These are phyloP conservation scores for Eumaeus atala DNA, from an alignment of 1,140 invertebrate genomes.

Conservation along the genomic window DNA sequence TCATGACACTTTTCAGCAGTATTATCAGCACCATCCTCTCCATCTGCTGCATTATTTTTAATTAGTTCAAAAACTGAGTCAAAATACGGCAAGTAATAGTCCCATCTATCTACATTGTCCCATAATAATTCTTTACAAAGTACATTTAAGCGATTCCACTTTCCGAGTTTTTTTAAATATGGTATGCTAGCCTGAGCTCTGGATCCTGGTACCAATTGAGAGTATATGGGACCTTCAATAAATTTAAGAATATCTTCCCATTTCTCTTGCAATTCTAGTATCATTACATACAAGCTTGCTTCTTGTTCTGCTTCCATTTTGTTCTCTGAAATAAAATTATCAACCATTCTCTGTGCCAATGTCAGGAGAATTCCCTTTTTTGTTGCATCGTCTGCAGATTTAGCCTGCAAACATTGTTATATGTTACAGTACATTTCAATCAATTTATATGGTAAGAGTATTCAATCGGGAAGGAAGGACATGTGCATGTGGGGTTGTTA, in stretches of 20 bases:
- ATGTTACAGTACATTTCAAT: conserved; percentile 4
- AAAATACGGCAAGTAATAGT: conserved; percentile 83
- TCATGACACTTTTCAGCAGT: conserved; percentile 79
- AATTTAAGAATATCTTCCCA: conserved; percentile 87
- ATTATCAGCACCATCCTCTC: conserved; percentile 54
- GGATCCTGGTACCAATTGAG: conserved; percentile 77
- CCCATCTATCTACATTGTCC: conserved; percentile 85
- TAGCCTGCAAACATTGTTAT: conserved; percentile 44
- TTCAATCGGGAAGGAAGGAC: not conserved
- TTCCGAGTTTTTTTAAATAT: conserved; percentile 82
- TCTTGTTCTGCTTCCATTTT: conserved; percentile 96
- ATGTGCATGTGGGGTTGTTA: too few species aligned
- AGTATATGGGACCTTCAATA: conserved; percentile 83
- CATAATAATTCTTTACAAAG: conserved; percentile 81
- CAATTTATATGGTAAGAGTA: conserved; percentile 1
- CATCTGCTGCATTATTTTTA: conserved; percentile 32
- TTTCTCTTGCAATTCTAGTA: conserved; percentile 89
- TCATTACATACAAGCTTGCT: conserved; percentile 92
- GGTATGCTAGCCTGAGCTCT: conserved; percentile 81
- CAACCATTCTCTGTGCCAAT: conserved; percentile 89
- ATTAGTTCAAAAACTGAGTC: conserved; percentile 78
- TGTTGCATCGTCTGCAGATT: conserved; percentile 60
- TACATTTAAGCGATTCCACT: conserved; percentile 82
- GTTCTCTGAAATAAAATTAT: conserved; percentile 91
- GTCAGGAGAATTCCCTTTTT: conserved; percentile 82